These are phyloP conservation scores for Mellivora capensis DNA, from an alignment of 2,113 vertebrate genomes.

Conservation along the genomic window DNA sequence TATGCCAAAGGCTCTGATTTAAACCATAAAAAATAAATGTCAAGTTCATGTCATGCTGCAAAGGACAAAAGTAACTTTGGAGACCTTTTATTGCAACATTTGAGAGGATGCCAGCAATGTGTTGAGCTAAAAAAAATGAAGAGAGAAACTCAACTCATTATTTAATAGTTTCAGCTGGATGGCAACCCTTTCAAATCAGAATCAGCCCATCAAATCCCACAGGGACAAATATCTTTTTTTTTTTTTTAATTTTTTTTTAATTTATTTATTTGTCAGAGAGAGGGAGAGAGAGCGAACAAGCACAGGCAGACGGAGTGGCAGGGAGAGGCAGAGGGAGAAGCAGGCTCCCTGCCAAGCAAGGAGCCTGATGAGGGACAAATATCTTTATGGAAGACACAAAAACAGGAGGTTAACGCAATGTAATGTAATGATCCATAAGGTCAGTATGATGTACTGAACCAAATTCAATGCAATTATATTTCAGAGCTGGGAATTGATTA, in stretches of 20 bases:
- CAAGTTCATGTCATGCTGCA: not conserved
- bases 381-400: not conserved
- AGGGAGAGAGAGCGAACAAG: too few relatives aligned
- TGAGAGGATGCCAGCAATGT: not conserved
- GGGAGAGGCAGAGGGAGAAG: too few relatives aligned
- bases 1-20: not conserved
- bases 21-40: not conserved
- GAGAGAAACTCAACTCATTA: not conserved
- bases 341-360: too few relatives aligned
- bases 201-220: not conserved
- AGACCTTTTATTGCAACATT: not conserved
- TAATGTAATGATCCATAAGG: not conserved
- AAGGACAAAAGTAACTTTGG: not conserved
- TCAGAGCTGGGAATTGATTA: not conserved
- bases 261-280: too few relatives aligned
- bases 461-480: not conserved
- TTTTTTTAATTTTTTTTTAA: too few relatives aligned
- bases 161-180: not conserved
- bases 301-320: too few relatives aligned
- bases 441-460: not conserved
- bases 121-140: conserved; percentile 9
- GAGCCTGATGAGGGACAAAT: not conserved
- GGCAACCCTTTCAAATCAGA: not conserved
- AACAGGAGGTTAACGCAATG: not conserved
- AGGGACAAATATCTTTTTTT: not conserved